A percentile compares a stretch with the other conserved stretches of the same genome.
phyloP scores from a whole-genome alignment of 2,888 invertebrate species.

The Eupithecia abbreviata region DNA sequence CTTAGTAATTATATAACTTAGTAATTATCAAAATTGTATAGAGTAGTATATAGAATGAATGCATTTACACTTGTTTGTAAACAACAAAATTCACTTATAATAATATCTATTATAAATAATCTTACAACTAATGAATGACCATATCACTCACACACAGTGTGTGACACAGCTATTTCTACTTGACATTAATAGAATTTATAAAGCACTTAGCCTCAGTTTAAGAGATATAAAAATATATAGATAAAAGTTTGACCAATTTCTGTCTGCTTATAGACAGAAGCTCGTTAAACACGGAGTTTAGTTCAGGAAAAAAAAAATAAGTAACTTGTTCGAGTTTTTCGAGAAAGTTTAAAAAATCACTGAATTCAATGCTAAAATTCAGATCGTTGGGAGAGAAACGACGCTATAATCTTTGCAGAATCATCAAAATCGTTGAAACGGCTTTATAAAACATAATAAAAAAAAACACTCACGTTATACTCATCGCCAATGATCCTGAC shows the following conservation, averaged over 20 bases:
- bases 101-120: neutral
- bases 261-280: no score
- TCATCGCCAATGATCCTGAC: conserved; percentile 86
- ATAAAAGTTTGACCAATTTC: no score
- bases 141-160: neutral
- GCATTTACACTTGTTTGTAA: neutral
- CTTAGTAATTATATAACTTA: neutral
- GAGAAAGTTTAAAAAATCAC: neutral
- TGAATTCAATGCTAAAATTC: neutral
- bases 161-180: neutral
- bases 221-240: neutral
- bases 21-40: neutral
- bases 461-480: conserved; percentile 81
- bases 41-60: neutral
- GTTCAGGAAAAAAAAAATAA: neutral
- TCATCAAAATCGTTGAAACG: neutral
- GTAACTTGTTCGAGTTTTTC: neutral
- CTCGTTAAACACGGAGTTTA: neutral
- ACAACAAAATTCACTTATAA: neutral
- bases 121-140: neutral
- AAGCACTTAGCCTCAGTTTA: no score
- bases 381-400: neutral
- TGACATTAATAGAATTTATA: neutral
- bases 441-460: neutral
- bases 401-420: neutral